These are phyloP conservation scores for Luperina nickerlii DNA, from an alignment of 2,888 invertebrate genomes.

Conservation along the genomic window DNA sequence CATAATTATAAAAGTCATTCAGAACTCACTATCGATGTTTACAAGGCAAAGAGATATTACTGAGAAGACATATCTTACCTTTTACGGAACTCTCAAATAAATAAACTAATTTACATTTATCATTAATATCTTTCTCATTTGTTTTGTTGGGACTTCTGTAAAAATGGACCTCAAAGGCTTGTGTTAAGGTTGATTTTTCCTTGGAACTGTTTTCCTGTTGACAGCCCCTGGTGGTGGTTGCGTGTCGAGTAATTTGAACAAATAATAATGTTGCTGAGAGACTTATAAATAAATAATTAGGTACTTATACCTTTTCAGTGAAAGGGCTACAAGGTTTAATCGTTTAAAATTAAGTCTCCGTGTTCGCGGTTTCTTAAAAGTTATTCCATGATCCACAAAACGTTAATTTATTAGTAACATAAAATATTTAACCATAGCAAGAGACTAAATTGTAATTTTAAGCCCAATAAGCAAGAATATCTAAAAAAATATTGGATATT, in stretches of 20 bases:
- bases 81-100: conserved; percentile 32
- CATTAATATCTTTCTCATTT: conserved; percentile 36
- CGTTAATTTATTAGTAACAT: not conserved
- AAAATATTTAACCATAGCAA: not conserved
- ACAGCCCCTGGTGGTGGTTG: conserved; percentile 31
- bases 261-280: conserved; percentile 32
- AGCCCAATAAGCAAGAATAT: not conserved
- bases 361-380: not conserved
- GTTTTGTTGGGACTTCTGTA: not conserved
- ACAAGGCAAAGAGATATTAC: conserved; percentile 25
- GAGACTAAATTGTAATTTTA: not conserved
- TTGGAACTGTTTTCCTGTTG: conserved; percentile 16
- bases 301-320: not conserved
- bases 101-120: conserved; percentile 45
- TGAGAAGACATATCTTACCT: conserved; percentile 21
- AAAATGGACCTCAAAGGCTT: not conserved
- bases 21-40: not conserved
- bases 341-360: not conserved
- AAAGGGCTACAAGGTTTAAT: conserved; percentile 5
- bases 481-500: not conserved
- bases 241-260: conserved; percentile 56
- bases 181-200: conserved; percentile 2
- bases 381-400: not conserved
- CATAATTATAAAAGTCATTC: not conserved
- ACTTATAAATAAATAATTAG: conserved; percentile 17